Evolutionary conservation across 2,797 vertebrate genomes (phyloP).

Genomic region (Cottoperca gobio): DNA sequence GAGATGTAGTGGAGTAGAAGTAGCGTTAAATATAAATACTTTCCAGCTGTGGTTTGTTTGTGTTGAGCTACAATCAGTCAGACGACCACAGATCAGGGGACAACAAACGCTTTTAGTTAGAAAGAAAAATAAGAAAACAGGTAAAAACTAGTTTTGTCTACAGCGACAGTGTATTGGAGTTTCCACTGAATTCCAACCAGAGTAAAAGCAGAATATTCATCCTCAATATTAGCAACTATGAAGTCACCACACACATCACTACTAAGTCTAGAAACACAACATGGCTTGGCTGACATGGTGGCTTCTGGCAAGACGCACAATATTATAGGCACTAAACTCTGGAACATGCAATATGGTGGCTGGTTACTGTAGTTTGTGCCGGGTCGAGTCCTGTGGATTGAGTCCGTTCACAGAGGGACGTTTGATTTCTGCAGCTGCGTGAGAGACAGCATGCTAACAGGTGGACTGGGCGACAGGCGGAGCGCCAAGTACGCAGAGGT

Average conservation of each 20-base stretch:
- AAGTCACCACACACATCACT: slow-evolving; percentile 77
- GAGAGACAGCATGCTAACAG: slow-evolving; percentile 53
- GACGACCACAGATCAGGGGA: slow-evolving; percentile 59
- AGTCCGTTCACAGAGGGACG: slow-evolving; percentile 53
- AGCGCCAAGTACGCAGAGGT: slow-evolving; percentile 46
- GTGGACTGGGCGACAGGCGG: slow-evolving; percentile 26
- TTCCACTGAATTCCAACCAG: slow-evolving; percentile 73
- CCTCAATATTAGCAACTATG: slow-evolving; percentile 76
- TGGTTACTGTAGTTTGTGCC: slow-evolving; percentile 72
- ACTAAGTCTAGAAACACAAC: slow-evolving; percentile 81
- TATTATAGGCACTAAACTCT: slow-evolving; percentile 81
- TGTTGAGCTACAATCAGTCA: slow-evolving; percentile 47
- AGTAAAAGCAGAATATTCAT: slow-evolving; percentile 80
- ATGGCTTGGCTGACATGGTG: slow-evolving; percentile 79
- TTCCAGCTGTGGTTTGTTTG: too few species aligned
- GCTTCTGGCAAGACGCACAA: slow-evolving; percentile 80
- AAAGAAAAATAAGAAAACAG: slow-evolving; percentile 79
- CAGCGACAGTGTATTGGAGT: slow-evolving; percentile 76
- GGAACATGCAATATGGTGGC: slow-evolving; percentile 80
- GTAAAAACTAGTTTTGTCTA: slow-evolving; percentile 81
- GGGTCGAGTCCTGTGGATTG: slow-evolving; percentile 56
- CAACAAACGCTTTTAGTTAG: slow-evolving; percentile 81
- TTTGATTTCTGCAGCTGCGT: slow-evolving; percentile 48
- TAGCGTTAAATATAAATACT: too few species aligned
- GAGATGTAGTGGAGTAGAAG: too few species aligned